phyloP scores from a whole-genome alignment of 2,888 invertebrate genomes.

The Rhamnusium bicolor region DNA sequence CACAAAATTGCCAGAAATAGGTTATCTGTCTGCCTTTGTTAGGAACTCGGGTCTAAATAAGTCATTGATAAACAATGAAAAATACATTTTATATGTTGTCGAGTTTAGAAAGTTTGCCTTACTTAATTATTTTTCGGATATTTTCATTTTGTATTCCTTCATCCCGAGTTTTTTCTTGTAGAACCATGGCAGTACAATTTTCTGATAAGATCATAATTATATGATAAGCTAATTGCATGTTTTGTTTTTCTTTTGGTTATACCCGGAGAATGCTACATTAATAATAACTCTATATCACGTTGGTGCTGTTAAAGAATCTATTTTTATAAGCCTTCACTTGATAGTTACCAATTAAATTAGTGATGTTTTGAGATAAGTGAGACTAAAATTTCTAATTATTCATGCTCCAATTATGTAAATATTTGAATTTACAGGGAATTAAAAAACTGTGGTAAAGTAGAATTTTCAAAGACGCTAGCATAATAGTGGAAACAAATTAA shows the following conservation, averaged over 20 bases:
- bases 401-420: no score
- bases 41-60: not conserved
- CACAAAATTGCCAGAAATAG: not conserved
- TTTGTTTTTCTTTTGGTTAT: slow-evolving; percentile 5
- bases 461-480: no score
- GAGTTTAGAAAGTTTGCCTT: slow-evolving; percentile 8
- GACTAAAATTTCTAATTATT: no score
- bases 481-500: no score
- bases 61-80: not conserved
- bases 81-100: slow-evolving; percentile 11
- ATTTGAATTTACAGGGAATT: no score
- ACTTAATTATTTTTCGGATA: slow-evolving; percentile 5
- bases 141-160: slow-evolving; percentile 8
- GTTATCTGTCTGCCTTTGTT: not conserved
- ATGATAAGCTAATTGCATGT: slow-evolving; percentile 12
- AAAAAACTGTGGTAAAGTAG: no score
- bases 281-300: not conserved
- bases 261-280: not conserved
- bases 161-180: not conserved
- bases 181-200: slow-evolving; percentile 14
- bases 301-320: not conserved
- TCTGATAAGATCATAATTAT: slow-evolving; percentile 22
- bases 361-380: no score
- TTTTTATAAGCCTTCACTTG: no score
- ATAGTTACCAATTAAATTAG: no score